Evolutionary conservation across 2,113 vertebrate genomes (phyloP).

Genomic region (Pycnonotus jocosus): DNA sequence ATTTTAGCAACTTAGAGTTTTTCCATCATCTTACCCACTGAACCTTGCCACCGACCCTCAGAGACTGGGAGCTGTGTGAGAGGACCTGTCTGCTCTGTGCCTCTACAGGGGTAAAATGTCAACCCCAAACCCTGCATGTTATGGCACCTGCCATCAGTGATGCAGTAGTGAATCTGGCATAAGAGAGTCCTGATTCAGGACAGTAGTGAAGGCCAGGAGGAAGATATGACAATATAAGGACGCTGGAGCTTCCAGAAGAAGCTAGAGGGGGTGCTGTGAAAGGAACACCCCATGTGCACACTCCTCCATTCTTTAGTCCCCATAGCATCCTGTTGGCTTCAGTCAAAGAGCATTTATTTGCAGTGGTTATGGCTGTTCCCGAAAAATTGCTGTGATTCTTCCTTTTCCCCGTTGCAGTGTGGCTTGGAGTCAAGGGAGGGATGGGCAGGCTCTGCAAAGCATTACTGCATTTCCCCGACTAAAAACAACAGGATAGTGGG

Average conservation of each 20-base stretch:
- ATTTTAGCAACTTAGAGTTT: not conserved
- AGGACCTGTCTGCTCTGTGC: not conserved
- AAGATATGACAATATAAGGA: fast-evolving
- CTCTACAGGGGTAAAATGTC: not conserved
- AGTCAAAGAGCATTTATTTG: not conserved
- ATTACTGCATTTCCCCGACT: not conserved
- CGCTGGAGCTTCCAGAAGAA: not conserved
- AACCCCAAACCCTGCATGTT: not conserved
- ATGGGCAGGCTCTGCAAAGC: not conserved
- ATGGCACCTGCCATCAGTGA: not conserved
- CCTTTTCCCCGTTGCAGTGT: not conserved
- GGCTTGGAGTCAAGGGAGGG: not conserved
- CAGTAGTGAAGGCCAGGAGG: not conserved
- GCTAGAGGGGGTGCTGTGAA: not conserved
- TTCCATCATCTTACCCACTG: not conserved
- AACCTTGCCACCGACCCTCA: not conserved
- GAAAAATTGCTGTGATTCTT: not conserved
- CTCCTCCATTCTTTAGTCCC: not conserved
- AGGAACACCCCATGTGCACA: not conserved
- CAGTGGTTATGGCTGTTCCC: not conserved
- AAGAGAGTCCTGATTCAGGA: not conserved
- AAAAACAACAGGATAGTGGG: not conserved
- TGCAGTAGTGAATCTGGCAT: not conserved
- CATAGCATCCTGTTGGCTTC: not conserved
- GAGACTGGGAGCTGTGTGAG: not conserved